Evolutionary conservation across 2,888 invertebrate genomes (phyloP), one percentile per base, ranked within the genome.

Genomic region (Neoascia interrupta): DNA sequence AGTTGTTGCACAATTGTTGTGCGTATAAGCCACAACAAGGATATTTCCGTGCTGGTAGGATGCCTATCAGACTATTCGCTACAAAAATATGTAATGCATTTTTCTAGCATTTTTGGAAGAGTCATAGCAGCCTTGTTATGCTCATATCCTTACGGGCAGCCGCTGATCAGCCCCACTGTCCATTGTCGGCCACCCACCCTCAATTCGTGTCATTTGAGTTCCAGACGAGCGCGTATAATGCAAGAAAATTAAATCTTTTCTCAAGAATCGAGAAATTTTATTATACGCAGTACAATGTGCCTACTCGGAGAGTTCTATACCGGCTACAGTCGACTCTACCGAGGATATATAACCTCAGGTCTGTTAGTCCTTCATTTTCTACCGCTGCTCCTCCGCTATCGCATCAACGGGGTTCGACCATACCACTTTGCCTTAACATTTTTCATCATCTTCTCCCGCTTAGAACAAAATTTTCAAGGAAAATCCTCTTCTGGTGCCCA

Each of bases 231-330:
- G 58, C 72, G 58, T 70, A 70, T 70, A 79, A 79, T 73, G 61
- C 61, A 79, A 68, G 73, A 68, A 79, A 76, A 79, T 79, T 79
- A 79, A 60, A 66, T 72, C 45, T 76, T 72, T 64, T 49, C 60
- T 60, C 23, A 21, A 51, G 45, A 73, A 56, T 64, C 41, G 54
- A 66, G 43, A 64, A 69, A 66, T 68, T 73, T 36, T 73, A 61
- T 79, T 73, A 73, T 79, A 68, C 73, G 61, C 60, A 56, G 26
- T 45, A 68, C 79, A 73, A 68, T 73, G 61, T 73, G 66, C 60
- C 66, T 61, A 66, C 63, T 70, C 47, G 1, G 6, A 23, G 26
- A 34, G 34, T 60, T 64, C 49, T 61, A n/a, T 31, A 31, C 34
- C 53, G 56, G 63, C 56, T 56, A 70, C 37, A 76, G 53, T 70